Evolutionary conservation across 2,888 invertebrate genomes (phyloP), one percentile per base, ranked within the genome.

Genomic region (Ormyrus rosae): DNA sequence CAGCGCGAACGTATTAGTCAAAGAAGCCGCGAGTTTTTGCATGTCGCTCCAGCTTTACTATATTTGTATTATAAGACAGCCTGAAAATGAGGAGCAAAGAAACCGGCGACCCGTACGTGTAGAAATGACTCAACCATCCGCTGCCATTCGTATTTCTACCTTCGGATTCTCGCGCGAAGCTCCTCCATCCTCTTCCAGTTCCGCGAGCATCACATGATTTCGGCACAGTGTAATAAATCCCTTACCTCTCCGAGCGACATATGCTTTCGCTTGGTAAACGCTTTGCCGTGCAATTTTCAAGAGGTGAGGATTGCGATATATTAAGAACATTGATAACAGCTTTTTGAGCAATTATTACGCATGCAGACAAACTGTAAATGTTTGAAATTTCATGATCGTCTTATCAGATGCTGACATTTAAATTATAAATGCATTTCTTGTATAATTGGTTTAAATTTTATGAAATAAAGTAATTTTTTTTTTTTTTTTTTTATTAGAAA

Each of bases 1-100:
- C 0, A 65, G 9, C n/a, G 61, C 69, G 61, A 82, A 55, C 6
- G 82, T 77, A 46, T 77, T 73, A 67, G 82, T 77, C 50, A 82
- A 69, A 46, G 50, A 51, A 48, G 76, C 19, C 60, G 70, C 76
- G 19, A 82, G 63, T 53, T 70, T 82, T 69, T 71, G 72, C 81
- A 81, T 78, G 48, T 55, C 69, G 70, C 46, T 19, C 65, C 46
- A 50, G 34, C 58, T 34, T 4, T 3, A 34, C 34, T 34, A 4
- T 34, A 0, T 34, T 34, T 34, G 34, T 34, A 34, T 3, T 34
- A 4, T 34, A 4, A 34, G 34, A 34, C 34, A 34, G 34, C 34
- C 34, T 4, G 34, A 34, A 34, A 34, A 34, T 34, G 3, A 34
- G 34, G 34, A 56, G 19, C 45, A 69, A 45, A 65, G 10, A 34